Base-by-base conservation (phyloP, 2,797 vertebrate species). In the Anguilla anguilla region DNA sequence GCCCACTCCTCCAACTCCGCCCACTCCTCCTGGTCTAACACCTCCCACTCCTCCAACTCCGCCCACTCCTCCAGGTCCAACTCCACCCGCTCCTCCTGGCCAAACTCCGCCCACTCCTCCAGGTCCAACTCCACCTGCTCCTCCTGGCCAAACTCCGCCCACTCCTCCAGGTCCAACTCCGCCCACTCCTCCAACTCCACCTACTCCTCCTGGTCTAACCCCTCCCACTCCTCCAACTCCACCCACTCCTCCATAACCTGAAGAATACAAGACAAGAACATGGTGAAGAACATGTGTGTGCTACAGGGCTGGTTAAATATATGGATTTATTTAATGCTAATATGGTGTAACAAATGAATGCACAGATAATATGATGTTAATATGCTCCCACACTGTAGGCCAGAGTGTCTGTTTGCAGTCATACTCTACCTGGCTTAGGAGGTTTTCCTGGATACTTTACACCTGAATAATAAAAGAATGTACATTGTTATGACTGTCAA, bases 401-500 rank as follows among this genome's bases (percentile, higher is more conserved):
- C n/a, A 35, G 69, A 35, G 69, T 13, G 31, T 7, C 10, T 35
- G 31, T 31, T 0, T 77, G 17, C 35, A 39, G 31, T 77, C 72
- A 77, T 77, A 43, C 72, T 77, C 51, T 83, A 90, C 88, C 94
- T 87, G 93, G 89, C 91, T 94, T 96, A 83, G 91, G 64, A 51
- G 95, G 92, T 69, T 95, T 96, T 0, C 88, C 90, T 79, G 89
- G 90, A 35, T 91, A 89, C 87, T 89, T 88, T 17, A 85, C 46
- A 86, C 90, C 91, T 96, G 87, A 77, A 72, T 4, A 46, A 88
- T 0, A 74, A 35, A 10, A 31, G 1, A 31, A 31, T 10, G 25
- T 4, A 28, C 67, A 69, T 22, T 9, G 6, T 22, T 69, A 6
- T 6, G 6, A 22, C 22, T 6, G n/a, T 28, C 4, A 22, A 69